Evolutionary conservation across 2,113 vertebrate species (phyloP), one percentile per base, ranked within the genome.

Genomic region (Mus pahari): DNA sequence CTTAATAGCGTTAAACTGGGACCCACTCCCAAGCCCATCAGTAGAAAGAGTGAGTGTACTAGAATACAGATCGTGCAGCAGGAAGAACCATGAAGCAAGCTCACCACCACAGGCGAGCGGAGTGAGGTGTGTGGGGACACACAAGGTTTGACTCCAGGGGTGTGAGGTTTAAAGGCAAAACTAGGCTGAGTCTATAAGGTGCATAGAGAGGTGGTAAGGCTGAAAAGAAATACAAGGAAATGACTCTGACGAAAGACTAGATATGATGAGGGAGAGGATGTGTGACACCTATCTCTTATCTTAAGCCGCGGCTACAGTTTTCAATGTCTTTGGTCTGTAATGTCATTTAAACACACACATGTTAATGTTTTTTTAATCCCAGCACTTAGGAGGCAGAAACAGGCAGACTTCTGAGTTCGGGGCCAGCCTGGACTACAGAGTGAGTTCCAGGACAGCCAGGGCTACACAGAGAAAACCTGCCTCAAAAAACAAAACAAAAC

Each of bases 21-120:
- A 96, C 94, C 20, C 73, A 78, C 86, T 45, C 87, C 17, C 22
- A 93, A 86, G 62, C n/a, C 74, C 28, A 36, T 62, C 53, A 58
- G 53, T 0, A 58, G n/a, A 83, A 86, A 3, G 50, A 1, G 2
- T 58, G 11, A 36, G 45, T 36, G 58, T 64, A 45, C 70, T 2
- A 28, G 28, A 64, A 68, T 1, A 28, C 0, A 20, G 19, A 39
- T 3, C 1, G 10, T 2, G 33, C 55, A 88, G 58, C 68, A 50
- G 10, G 20, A 70, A 91, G 62, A 90, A 83, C 31, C 36, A 45
- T 2, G 1, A 11, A 33, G 36, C 1, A 20, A 68, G 42, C 7
- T 17, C 45, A 9, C 13, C 58, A 48, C 7, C 4, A 45, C 20
- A 53, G 28, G 16, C 3, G 1, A 48, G 33, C 13, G 3, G 68